Evolutionary conservation across 2,797 vertebrate genomes (phyloP).

Genomic region (Myotis planiceps): DNA sequence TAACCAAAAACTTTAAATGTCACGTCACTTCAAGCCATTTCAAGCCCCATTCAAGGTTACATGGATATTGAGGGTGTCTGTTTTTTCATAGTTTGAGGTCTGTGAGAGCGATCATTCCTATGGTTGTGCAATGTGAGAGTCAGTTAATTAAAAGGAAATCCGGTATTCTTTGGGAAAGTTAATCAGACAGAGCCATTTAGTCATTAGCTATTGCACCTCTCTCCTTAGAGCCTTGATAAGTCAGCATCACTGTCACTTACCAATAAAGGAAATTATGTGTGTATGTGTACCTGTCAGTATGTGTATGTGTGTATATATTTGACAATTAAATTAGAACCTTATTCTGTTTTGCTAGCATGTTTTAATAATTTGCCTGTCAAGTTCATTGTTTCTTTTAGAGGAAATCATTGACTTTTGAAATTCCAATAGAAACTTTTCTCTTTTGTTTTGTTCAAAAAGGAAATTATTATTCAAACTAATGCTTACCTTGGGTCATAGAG

Average conservation of each 20-base stretch:
- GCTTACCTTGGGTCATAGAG: not conserved
- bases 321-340: conserved; percentile 47
- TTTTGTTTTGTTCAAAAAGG: not conserved
- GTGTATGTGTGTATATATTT: not conserved
- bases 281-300: conserved; percentile 17
- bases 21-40: conserved; percentile 92
- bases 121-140: conserved; percentile 53
- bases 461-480: conserved; percentile 31
- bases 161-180: conserved; percentile 81
- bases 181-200: conserved; percentile 86
- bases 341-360: conserved; percentile 14
- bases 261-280: not conserved
- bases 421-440: not conserved
- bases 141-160: conserved; percentile 58
- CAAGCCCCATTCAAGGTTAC: conserved; percentile 93
- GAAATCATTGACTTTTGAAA: not conserved
- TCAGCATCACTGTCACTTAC: conserved; percentile 66
- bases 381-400: conserved; percentile 4
- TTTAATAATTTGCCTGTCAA: conserved; percentile 55
- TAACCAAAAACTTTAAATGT: conserved; percentile 96
- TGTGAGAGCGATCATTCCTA: conserved; percentile 86
- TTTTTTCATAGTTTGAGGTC: conserved; percentile 88
- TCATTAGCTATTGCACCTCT: conserved; percentile 81
- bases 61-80: conserved; percentile 93
- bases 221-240: conserved; percentile 53